These are phyloP conservation scores for Stratiomys singularior DNA, from an alignment of 2,888 invertebrate genomes.

Conservation along the genomic window DNA sequence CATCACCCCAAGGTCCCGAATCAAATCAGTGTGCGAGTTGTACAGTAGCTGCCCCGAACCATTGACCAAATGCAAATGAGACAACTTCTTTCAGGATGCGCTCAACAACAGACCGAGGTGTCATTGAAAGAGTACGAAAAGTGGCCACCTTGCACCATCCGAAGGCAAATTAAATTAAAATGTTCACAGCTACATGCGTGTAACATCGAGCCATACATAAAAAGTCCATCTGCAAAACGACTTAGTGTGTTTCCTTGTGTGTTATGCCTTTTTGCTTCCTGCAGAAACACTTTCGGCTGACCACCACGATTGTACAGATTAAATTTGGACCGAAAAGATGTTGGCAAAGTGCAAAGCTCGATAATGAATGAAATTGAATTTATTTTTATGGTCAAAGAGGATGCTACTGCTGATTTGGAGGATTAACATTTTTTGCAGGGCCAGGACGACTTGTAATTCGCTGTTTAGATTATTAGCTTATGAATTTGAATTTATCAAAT, in stretches of 20 bases:
- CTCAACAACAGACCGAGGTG: constrained; percentile 20
- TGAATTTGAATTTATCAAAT: too few relatives aligned
- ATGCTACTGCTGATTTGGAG: neutral
- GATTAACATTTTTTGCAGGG: neutral
- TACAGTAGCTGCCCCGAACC: constrained; percentile 49
- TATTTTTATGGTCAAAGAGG: neutral
- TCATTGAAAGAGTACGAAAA: constrained; percentile 19
- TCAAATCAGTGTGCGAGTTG: constrained; percentile 40
- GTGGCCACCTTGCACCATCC: constrained; percentile 35
- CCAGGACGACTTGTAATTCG: too few relatives aligned
- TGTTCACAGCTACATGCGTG: constrained; percentile 51
- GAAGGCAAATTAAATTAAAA: constrained; percentile 52
- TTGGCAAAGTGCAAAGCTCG: neutral
- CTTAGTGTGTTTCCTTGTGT: neutral
- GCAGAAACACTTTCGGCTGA: neutral
- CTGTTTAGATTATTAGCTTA: too few relatives aligned
- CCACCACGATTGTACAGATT: neutral
- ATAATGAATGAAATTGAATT: neutral
- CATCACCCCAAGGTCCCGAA: constrained; percentile 10
- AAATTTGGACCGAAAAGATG: neutral
- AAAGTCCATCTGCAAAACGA: constrained; percentile 50
- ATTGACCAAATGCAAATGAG: constrained; percentile 51
- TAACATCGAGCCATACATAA: constrained; percentile 48
- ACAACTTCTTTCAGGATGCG: constrained; percentile 50
- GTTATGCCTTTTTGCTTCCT: neutral